Evolutionary conservation across 2,797 vertebrate genomes (phyloP), one percentile per base, ranked within the genome.

Genomic region (Phrynocephalus guinanensis): DNA sequence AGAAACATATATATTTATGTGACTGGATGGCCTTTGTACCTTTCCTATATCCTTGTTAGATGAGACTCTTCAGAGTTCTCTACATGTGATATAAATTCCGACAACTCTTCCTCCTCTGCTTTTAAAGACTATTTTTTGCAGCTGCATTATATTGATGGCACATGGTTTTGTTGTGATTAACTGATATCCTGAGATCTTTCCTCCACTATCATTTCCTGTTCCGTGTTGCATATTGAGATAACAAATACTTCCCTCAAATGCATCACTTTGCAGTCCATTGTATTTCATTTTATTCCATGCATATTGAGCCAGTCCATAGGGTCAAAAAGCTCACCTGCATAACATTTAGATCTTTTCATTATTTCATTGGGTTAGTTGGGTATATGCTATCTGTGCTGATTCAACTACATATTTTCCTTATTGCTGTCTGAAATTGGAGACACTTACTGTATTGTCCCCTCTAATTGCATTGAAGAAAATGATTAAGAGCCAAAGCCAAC

Each of bases 201-300:
- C 28, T 68, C 63, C 66, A 48, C 30, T 81, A 60, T 15, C 63
- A 81, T 66, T 81, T 81, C 79, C 79, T 38, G 79, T 66, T 81
- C 79, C 18, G n/a, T 81, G 30, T 81, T 81, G 22, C 30, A 15
- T 38, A 81, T 44, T 38, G 10, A 81, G 60, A 67, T 44, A 66
- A 81, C 60, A 66, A 13, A 38, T 38, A 26, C 30, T 67, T 33
- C 63, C 8, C 33, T 22, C 30, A 44, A 33, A 81, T 7, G 33
- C 30, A 81, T 81, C 33, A 63, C 56, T 20, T 33, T 80, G 63
- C 78, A 66, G 20, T 81, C 22, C 4, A 81, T 81, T 81, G 48
- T 44, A 66, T 67, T 66, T 81, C 66, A 38, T 26, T 81, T 66
- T 13, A 38, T 67, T 44, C 79, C 24, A 16, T 28, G 63, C 28